These are phyloP conservation scores for Chloropsis cyanopogon DNA, from an alignment of 2,113 vertebrate genomes.

Conservation along the genomic window DNA sequence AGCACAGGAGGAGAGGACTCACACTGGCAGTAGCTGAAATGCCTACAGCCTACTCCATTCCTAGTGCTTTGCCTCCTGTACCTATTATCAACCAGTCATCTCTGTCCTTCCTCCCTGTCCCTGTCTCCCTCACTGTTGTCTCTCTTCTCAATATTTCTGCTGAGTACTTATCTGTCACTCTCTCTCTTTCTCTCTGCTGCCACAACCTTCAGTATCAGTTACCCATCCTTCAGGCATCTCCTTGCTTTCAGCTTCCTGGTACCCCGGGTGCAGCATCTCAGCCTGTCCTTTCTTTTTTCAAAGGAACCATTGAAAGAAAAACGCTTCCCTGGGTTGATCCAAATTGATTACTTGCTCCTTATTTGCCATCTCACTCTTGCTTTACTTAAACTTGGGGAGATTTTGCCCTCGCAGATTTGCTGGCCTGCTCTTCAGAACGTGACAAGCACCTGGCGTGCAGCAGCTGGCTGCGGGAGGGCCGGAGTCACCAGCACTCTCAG, in stretches of 20 bases:
- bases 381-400: rapidly evolving
- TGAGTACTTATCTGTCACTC: neutral
- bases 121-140: neutral
- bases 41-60: neutral
- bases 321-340: neutral
- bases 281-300: neutral
- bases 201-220: neutral
- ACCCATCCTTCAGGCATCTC: neutral
- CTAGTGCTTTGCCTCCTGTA: neutral
- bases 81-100: neutral
- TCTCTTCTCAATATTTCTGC: neutral
- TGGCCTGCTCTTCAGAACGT: neutral
- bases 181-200: neutral
- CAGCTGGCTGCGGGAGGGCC: neutral
- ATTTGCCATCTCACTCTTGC: neutral
- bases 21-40: neutral
- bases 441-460: rapidly evolving
- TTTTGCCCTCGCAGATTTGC: neutral
- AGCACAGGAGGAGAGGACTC: neutral
- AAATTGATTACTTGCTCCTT: neutral
- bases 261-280: neutral
- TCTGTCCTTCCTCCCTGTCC: neutral
- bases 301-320: neutral
- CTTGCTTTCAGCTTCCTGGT: neutral
- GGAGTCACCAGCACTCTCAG: neutral